Percentiles rank a stretch among this genome's conserved stretches.
These are phyloP conservation scores for Homarus americanus DNA, from an alignment of 1,140 invertebrate genomes.

Conservation along the genomic window DNA sequence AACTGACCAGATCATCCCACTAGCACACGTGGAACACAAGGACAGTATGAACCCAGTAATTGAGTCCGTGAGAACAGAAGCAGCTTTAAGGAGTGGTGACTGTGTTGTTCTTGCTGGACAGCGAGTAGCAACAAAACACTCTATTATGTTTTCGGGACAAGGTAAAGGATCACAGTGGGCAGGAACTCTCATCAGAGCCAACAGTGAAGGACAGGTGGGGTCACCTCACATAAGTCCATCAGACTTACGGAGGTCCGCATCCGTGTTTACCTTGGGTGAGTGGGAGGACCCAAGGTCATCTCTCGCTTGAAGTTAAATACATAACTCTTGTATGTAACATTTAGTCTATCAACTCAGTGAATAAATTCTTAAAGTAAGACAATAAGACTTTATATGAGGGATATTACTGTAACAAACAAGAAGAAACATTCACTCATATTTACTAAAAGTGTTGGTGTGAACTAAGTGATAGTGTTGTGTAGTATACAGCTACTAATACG, in stretches of 20 bases:
- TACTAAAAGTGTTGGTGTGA: neutral
- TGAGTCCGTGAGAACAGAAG: neutral
- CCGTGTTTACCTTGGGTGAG: slow-evolving; percentile 57
- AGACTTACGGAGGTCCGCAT: slow-evolving; percentile 49
- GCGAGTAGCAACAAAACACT: slow-evolving; percentile 35
- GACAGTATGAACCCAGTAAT: neutral
- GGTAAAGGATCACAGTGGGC: neutral
- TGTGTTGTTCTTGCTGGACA: slow-evolving; percentile 63
- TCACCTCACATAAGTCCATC: slow-evolving; percentile 23
- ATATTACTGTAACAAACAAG: neutral
- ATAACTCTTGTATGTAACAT: neutral
- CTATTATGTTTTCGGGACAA: slow-evolving; percentile 15
- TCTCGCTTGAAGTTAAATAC: slow-evolving; percentile 3
- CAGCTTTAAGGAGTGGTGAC: neutral
- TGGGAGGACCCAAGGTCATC: slow-evolving; percentile 68
- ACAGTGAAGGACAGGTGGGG: slow-evolving; percentile 56
- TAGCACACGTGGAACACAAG: neutral
- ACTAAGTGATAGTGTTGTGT: neutral
- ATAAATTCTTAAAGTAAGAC: neutral
- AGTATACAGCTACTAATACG: neutral
- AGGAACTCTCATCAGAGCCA: slow-evolving; percentile 42
- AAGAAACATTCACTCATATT: neutral
- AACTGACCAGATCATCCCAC: neutral
- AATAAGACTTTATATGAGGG: neutral
- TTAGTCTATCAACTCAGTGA: neutral